Conservation (phyloP, 1,140 invertebrate species). For the Pseudomyrmex gracilis region DNA sequence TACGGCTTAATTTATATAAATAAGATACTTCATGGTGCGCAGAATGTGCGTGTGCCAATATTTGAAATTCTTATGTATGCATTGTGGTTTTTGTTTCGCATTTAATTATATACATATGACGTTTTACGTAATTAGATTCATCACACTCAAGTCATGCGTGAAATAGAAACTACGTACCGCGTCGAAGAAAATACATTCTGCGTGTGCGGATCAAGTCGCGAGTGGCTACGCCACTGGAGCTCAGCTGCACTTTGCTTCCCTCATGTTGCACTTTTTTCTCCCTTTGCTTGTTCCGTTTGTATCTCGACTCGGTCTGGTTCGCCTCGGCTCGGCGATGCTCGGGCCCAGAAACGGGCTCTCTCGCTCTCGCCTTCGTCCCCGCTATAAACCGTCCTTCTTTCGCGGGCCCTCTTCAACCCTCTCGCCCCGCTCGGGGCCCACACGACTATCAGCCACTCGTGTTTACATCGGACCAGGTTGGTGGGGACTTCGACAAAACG, state of each 20-base stretch:
- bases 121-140: background rate
- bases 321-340: constrained; percentile 73
- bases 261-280: constrained; percentile 76
- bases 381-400: constrained; percentile 45
- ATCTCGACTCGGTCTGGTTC: constrained; percentile 77
- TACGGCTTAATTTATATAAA: background rate
- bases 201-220: constrained; percentile 22
- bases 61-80: background rate
- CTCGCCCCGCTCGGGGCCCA: constrained; percentile 67
- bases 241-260: constrained; percentile 80
- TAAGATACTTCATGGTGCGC: background rate
- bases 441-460: constrained; percentile 82
- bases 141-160: background rate
- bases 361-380: constrained; percentile 43
- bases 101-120: background rate
- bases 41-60: background rate
- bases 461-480: constrained; percentile 78
- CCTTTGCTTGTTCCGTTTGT: constrained; percentile 77
- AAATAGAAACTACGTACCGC: background rate
- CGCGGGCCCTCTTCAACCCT: constrained; percentile 56
- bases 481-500: constrained; percentile 72
- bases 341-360: constrained; percentile 61
- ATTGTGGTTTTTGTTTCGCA: background rate
- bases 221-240: constrained; percentile 76
- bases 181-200: background rate